Conservation (phyloP, 2,888 invertebrate species). For the Proisotoma minuta region DNA sequence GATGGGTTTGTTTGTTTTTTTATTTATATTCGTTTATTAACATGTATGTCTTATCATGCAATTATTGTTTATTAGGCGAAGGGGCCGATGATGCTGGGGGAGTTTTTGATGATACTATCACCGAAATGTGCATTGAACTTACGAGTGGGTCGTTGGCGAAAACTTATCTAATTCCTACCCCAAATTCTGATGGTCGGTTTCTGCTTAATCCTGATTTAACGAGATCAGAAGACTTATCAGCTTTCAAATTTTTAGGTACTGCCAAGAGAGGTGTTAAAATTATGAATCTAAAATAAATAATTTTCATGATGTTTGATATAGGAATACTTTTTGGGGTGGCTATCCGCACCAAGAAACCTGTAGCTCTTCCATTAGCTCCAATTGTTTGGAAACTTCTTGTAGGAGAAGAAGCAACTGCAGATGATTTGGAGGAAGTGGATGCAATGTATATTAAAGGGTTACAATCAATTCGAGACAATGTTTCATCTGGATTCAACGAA, state of each 20-base stretch:
- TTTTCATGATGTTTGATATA: constrained; percentile 44
- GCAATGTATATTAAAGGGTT: constrained; percentile 59
- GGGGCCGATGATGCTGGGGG: constrained; percentile 67
- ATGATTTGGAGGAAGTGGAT: constrained; percentile 62
- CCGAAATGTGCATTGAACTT: constrained; percentile 64
- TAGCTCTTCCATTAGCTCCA: constrained; percentile 61
- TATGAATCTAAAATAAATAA: neutral
- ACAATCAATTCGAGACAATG: constrained; percentile 59
- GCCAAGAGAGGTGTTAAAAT: neutral
- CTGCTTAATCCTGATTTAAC: constrained; percentile 59
- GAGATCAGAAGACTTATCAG: constrained; percentile 56
- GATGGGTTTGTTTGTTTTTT: neutral
- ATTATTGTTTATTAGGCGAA: constrained; percentile 63
- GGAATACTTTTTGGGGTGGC: constrained; percentile 63
- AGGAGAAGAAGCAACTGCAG: constrained; percentile 58
- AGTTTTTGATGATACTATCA: constrained; percentile 65
- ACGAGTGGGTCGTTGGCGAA: constrained; percentile 58
- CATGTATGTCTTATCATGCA: neutral
- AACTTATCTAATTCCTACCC: constrained; percentile 60
- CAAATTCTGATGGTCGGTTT: constrained; percentile 60
- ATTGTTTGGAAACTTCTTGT: constrained; percentile 62
- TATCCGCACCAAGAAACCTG: constrained; percentile 62
- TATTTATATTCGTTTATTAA: neutral
- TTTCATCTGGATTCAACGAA: constrained; percentile 59
- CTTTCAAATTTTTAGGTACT: constrained; percentile 61